These are phyloP conservation scores for Dryas iulia DNA, from an alignment of 1,140 invertebrate genomes.

Conservation along the genomic window DNA sequence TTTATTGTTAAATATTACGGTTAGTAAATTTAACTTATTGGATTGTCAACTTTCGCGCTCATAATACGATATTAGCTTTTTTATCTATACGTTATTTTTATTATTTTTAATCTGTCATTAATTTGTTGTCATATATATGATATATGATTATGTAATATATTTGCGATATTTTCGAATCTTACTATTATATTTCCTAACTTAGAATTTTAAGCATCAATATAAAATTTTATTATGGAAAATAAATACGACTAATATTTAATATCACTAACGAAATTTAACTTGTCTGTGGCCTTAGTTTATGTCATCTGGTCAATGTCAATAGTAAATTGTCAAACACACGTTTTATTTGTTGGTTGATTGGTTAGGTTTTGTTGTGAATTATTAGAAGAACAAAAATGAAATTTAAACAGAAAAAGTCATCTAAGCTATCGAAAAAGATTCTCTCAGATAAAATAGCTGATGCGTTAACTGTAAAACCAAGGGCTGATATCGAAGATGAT, in stretches of 20 bases:
- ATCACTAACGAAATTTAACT: too few relatives aligned
- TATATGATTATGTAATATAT: too few relatives aligned
- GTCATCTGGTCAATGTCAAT: not conserved
- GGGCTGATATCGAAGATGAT: constrained; percentile 80
- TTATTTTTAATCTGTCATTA: not conserved
- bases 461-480: constrained; percentile 80
- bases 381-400: constrained; percentile 20
- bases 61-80: too few relatives aligned
- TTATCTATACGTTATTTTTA: not conserved
- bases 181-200: too few relatives aligned
- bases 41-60: constrained; percentile 12
- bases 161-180: too few relatives aligned
- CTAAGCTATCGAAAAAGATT: constrained; percentile 33
- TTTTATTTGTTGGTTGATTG: not conserved
- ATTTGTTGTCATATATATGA: too few relatives aligned
- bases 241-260: too few relatives aligned
- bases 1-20: not conserved
- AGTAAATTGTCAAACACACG: constrained; percentile 5
- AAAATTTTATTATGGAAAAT: too few relatives aligned
- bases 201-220: too few relatives aligned
- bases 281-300: too few relatives aligned
- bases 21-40: not conserved
- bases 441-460: constrained; percentile 83
- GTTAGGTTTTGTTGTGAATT: constrained; percentile 2
- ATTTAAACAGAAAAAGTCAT: constrained; percentile 55